Conservation (phyloP, 2,888 invertebrate genomes). For the Gonocerus acuteangulatus region DNA sequence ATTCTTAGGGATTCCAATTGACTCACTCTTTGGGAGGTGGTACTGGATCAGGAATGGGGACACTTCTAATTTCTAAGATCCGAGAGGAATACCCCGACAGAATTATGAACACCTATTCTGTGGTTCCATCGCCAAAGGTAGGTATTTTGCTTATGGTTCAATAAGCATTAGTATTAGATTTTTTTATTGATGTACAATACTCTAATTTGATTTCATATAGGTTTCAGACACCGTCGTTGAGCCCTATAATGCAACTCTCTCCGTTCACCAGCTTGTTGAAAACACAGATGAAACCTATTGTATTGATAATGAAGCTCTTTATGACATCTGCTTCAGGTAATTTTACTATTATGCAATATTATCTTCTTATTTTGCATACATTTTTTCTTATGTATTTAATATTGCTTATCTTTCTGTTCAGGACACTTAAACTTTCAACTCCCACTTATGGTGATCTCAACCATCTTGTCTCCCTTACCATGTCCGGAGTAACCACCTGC, state of each 20-base stretch:
- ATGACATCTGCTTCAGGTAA: conserved; percentile 55
- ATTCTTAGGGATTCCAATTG: conserved; percentile 49
- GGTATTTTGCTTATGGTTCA: neutral
- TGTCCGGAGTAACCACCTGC: conserved; percentile 86
- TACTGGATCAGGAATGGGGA: conserved; percentile 60
- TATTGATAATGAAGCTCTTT: conserved; percentile 57
- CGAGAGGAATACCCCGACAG: conserved; percentile 59
- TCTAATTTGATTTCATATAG: conserved; percentile 31
- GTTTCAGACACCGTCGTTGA: conserved; percentile 59
- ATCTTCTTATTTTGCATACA: neutral
- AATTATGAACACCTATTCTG: conserved; percentile 57
- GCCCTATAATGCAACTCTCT: conserved; percentile 58
- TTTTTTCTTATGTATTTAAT: too few relatives aligned
- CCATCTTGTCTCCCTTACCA: conserved; percentile 55
- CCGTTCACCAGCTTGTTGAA: conserved; percentile 55
- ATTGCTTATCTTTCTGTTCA: conserved; percentile 42
- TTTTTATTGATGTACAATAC: conserved; percentile 43
- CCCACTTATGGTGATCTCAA: conserved; percentile 56
- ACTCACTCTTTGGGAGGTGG: conserved; percentile 58
- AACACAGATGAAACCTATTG: conserved; percentile 58
- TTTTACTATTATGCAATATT: neutral
- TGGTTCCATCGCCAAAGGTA: conserved; percentile 42
- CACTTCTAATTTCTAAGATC: conserved; percentile 56
- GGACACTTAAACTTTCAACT: conserved; percentile 48
- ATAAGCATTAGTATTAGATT: too few relatives aligned